A percentile compares a stretch with the other conserved stretches of the same genome.
Conservation (phyloP, 2,113 vertebrate species). For the Neodontobutis hainanensis region DNA sequence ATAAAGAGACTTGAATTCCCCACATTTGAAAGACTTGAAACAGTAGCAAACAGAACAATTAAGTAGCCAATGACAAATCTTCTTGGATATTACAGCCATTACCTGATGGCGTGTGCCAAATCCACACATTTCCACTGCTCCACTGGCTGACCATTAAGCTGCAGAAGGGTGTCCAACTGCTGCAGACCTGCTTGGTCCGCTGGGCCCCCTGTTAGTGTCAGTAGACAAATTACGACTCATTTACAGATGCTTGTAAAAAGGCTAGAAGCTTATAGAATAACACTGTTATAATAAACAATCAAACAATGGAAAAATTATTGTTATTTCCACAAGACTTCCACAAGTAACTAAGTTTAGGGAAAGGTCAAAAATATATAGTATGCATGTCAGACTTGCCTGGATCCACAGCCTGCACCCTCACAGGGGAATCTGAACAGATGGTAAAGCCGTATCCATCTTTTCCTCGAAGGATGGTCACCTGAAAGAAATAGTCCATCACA, state of each 20-base stretch:
- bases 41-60: no score
- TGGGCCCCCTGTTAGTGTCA: slow-evolving; percentile 83
- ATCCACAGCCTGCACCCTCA: slow-evolving; percentile 94
- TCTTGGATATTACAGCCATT: slow-evolving; percentile 7
- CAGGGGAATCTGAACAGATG: slow-evolving; percentile 94
- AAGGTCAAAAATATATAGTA: not conserved
- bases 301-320: no score
- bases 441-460: slow-evolving; percentile 94
- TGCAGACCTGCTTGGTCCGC: slow-evolving; percentile 91
- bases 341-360: no score
- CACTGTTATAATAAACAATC: no score
- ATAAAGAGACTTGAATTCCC: no score
- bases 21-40: no score
- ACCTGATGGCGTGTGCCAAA: slow-evolving; percentile 93
- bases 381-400: slow-evolving; percentile 80
- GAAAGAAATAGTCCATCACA: slow-evolving; percentile 46
- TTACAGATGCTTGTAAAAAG: not conserved
- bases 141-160: slow-evolving; percentile 90
- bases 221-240: slow-evolving; percentile 8
- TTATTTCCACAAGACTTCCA: no score
- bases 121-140: slow-evolving; percentile 97
- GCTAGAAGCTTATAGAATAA: no score
- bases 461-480: slow-evolving; percentile 93
- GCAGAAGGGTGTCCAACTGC: slow-evolving; percentile 89
- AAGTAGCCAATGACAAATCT: not conserved